Evolutionary conservation across 2,113 vertebrate species (phyloP), one percentile per base, ranked within the genome.

Genomic region (Mixornis gularis): DNA sequence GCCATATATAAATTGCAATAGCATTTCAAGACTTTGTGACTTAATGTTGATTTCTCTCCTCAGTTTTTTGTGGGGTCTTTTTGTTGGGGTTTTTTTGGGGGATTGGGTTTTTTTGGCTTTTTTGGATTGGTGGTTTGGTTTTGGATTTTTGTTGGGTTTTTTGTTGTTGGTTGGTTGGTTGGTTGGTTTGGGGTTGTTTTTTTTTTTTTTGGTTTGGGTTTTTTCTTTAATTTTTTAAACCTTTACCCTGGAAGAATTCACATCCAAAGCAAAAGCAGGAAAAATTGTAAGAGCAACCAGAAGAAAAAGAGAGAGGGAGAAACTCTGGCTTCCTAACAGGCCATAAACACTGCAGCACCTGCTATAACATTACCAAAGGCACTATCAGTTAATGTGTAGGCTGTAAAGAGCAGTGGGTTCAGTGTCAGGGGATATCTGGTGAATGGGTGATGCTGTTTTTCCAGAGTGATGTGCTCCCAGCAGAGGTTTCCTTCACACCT

Each of bases 1-100:
- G 38, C 73, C 89, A 83, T 58, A 63, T 60, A 91, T 85, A 91
- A 95, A 90, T 69, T 90, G 70, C 74, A 95, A 10, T 84, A 92
- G 46, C 70, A 80, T 85, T 91, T 88, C 69, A 86, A 87, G 89
- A 78, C 87, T 90, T 71, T 58, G 59, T 92, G 87, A 93, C 65
- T 72, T 85, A 44, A 48, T 91, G 66, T 90, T 95, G 93, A 81
- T 92, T 91, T 87, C 56, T 81, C 5, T 17, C 2, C 18, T 41
- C 69, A 60, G 58, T 27, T 38, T 38, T 38, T 60, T 60, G 16
- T 12, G 38, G 8, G 24, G 34, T 36, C 17, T 52, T 53, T 53
- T 53, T 30, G 52, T 36, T 36, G 30, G 19, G 30, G 29, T 32
- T 55, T 52, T 52, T 52, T 32, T 24, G 13, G 12, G 12, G 20